Conservation (phyloP, 2,888 invertebrate genomes). For the Micoletzkya japonica region DNA sequence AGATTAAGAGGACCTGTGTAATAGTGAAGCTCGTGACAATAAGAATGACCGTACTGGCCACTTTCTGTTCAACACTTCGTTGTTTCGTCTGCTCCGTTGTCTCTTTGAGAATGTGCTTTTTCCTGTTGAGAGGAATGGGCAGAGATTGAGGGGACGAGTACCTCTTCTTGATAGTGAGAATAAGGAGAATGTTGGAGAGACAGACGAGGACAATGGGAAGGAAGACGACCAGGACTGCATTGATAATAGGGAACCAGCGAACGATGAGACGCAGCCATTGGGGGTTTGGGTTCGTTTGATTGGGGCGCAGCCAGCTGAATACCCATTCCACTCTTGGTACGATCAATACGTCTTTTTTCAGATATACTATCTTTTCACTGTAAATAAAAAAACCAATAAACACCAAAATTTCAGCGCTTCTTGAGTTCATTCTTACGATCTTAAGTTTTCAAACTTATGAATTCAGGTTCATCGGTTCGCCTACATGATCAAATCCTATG, state of each 20-base stretch:
- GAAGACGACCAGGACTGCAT: slow-evolving; percentile 54
- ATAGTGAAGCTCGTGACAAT: slow-evolving; percentile 19
- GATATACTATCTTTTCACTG: too few relatives aligned
- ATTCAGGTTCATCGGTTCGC: too few relatives aligned
- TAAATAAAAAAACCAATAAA: too few relatives aligned
- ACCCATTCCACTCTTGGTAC: too few relatives aligned
- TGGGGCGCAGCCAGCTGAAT: slow-evolving; percentile 26
- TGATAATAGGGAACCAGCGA: slow-evolving; percentile 41
- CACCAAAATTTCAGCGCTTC: too few relatives aligned
- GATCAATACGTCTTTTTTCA: too few relatives aligned
- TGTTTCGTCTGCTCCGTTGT: slow-evolving; percentile 17
- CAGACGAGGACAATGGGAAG: slow-evolving; percentile 54
- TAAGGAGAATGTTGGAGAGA: slow-evolving; percentile 54
- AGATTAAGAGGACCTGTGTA: slow-evolving; percentile 23
- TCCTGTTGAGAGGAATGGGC: not conserved
- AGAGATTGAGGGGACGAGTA: slow-evolving; percentile 25
- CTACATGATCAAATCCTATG: too few relatives aligned
- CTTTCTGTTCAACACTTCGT: slow-evolving; percentile 19
- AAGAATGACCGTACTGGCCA: slow-evolving; percentile 18
- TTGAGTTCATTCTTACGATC: too few relatives aligned
- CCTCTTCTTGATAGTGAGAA: slow-evolving; percentile 54
- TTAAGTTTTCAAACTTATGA: too few relatives aligned
- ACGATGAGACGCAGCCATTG: slow-evolving; percentile 31
- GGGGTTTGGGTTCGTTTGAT: slow-evolving; percentile 32
- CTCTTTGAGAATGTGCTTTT: slow-evolving; percentile 9